Conservation (phyloP, 2,888 invertebrate species). For the Xanthorhoe spadicearia region DNA sequence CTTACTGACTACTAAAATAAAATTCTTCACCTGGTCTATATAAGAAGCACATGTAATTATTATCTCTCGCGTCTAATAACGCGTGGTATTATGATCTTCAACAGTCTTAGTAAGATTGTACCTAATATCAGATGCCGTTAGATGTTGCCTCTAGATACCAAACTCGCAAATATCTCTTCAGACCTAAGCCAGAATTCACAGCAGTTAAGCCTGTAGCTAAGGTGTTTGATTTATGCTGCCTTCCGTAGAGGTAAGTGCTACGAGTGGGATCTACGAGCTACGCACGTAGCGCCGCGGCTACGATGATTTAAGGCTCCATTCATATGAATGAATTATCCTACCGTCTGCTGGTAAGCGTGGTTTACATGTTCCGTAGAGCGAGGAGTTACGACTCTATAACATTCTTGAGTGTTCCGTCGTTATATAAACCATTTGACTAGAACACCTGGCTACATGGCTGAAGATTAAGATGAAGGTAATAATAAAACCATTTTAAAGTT, state of each 20-base stretch:
- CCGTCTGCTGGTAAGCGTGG: constrained; percentile 17
- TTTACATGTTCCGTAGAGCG: constrained; percentile 15
- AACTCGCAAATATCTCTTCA: constrained; percentile 4
- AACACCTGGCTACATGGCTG: constrained; percentile 12
- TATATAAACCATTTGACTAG: constrained; percentile 2
- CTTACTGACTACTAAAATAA: no score
- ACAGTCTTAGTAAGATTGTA: background rate
- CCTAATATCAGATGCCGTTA: constrained; percentile 3
- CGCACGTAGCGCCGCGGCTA: constrained; percentile 28
- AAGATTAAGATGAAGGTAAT: constrained; percentile 6
- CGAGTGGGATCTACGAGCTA: constrained; percentile 33
- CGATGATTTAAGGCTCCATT: constrained; percentile 27
- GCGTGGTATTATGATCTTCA: background rate
- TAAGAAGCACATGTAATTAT: background rate
- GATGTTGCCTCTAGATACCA: background rate
- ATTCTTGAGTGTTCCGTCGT: constrained; percentile 15
- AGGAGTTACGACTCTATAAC: constrained; percentile 15
- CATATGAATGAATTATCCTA: constrained; percentile 27
- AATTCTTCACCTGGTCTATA: background rate
- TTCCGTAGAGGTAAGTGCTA: constrained; percentile 34
- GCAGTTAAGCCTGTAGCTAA: constrained; percentile 20
- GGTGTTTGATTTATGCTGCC: constrained; percentile 33
- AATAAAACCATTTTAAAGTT: background rate
- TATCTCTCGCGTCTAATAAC: background rate
- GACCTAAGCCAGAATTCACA: constrained; percentile 19